phyloP scores from a whole-genome alignment of 2,113 vertebrate species.

The Calonectris borealis region DNA sequence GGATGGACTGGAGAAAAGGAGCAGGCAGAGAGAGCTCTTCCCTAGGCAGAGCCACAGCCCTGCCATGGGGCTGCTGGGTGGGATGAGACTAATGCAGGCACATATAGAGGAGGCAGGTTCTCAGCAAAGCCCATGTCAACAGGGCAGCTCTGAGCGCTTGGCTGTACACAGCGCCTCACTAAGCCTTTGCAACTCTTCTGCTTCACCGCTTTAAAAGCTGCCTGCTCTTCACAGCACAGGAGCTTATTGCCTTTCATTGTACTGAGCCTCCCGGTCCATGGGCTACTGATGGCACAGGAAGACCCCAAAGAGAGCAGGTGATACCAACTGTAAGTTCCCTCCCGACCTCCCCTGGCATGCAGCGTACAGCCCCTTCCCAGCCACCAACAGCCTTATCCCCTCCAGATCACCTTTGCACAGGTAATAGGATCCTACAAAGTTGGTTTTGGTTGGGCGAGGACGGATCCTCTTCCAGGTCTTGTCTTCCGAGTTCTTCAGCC shows the following conservation, averaged over 20 bases:
- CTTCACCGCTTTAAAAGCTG: not conserved
- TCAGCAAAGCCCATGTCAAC: not conserved
- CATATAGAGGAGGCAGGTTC: not conserved
- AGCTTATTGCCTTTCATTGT: not conserved
- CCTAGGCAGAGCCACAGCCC: not conserved
- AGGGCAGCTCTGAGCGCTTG: not conserved
- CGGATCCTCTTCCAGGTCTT: constrained; percentile 92
- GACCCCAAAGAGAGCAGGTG: not conserved
- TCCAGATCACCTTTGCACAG: constrained; percentile 87
- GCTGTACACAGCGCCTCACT: not conserved
- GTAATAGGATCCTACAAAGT: constrained; percentile 86
- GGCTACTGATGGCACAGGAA: not conserved
- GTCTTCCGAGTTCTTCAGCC: constrained; percentile 77
- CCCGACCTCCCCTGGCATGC: not conserved
- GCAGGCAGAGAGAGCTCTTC: not conserved
- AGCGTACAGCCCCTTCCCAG: not conserved
- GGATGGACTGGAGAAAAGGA: not conserved
- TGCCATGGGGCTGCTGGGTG: not conserved
- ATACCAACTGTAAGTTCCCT: not conserved
- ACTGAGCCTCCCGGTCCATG: not conserved
- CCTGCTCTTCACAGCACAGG: not conserved
- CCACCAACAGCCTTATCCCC: not conserved
- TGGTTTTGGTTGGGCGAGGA: constrained; percentile 79
- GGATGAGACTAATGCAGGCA: not conserved
- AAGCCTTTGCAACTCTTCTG: not conserved